Base-by-base conservation (phyloP, 1,140 invertebrate species). In the Drosophila tropicalis region DNA sequence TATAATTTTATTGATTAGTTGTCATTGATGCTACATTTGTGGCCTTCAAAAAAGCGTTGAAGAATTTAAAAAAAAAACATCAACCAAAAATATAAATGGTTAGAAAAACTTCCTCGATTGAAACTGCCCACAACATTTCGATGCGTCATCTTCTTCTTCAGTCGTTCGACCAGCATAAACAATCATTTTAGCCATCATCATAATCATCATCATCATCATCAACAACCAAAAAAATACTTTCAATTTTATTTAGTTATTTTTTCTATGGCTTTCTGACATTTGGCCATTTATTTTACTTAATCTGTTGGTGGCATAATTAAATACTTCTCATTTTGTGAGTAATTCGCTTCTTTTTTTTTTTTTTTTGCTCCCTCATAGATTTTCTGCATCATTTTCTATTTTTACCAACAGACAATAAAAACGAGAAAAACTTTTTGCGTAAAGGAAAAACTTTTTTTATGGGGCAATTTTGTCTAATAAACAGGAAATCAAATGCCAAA, bases 401-500 rank as follows among this genome's bases (percentile, higher is more conserved):
- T 81, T 62, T 64, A 51, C 19, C 17, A 29, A 34, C 29, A 17
- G n/a, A 17, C 63, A 63, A 76, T 73, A 39, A 32, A 39, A 75
- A 83, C 87, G 83, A 76, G 15, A 6, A 76, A 76, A 76, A 76
- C 51, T 76, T 73, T 76, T 13, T 62, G 65, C 72, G 65, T 56
- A 68, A 57, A 51, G 9, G 41, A 70, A 82, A 81, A 83, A 72
- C 63, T 67, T 81, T 44, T 70, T 67, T 73, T 58, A 61, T 70
- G 67, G 44, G 44, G 44, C 60, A 44, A 34, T 55, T 41, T 70
- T 62, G 83, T 76, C 78, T 71, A 72, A 83, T 73, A 87, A 89
- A 87, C 83, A 87, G 84, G 83, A 87, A 87, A 87, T 83, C 67
- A 66, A 77, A 80, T 67, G 62, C 75, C 41, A 69, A 86, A 70